Percentiles rank a stretch among this genome's conserved stretches.
phyloP scores from a whole-genome alignment of 2,797 vertebrate genomes.

The Oreonectes daqikongensis region DNA sequence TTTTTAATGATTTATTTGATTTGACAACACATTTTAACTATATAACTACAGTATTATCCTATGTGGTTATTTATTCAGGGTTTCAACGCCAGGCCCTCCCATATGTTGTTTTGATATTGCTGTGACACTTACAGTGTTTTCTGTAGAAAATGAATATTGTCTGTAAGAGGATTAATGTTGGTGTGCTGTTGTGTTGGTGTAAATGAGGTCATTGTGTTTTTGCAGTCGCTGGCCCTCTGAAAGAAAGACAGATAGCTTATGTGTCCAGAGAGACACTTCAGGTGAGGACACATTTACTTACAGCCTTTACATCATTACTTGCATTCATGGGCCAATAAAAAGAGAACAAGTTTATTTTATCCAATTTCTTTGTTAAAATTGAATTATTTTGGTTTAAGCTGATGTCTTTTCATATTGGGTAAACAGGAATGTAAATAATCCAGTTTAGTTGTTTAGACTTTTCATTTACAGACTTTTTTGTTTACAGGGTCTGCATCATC shows the following conservation, averaged over 20 bases:
- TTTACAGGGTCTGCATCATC: slow-evolving; percentile 83
- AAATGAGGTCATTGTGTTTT: slow-evolving; percentile 41
- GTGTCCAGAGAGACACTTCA: slow-evolving; percentile 88
- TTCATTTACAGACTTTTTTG: not conserved
- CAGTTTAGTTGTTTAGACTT: not conserved
- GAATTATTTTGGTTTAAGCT: not conserved
- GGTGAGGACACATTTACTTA: slow-evolving; percentile 65
- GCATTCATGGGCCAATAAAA: not conserved
- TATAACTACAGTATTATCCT: not conserved
- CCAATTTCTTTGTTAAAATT: too few species aligned
- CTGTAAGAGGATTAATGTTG: slow-evolving; percentile 23
- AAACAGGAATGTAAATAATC: too few species aligned
- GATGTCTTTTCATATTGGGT: not conserved
- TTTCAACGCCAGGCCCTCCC: not conserved
- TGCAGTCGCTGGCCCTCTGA: slow-evolving; percentile 85
- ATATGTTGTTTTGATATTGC: not conserved
- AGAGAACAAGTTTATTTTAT: not conserved
- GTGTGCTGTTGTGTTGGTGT: slow-evolving; percentile 3
- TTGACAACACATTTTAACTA: not conserved
- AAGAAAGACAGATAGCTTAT: slow-evolving; percentile 89
- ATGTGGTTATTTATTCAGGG: not conserved
- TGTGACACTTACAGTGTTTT: not conserved
- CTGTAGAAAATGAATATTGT: slow-evolving; percentile 12
- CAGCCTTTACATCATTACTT: not conserved
- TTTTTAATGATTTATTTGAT: not conserved